These are phyloP conservation scores for Platysteira castanea DNA, from an alignment of 2,113 vertebrate species.

Conservation along the genomic window DNA sequence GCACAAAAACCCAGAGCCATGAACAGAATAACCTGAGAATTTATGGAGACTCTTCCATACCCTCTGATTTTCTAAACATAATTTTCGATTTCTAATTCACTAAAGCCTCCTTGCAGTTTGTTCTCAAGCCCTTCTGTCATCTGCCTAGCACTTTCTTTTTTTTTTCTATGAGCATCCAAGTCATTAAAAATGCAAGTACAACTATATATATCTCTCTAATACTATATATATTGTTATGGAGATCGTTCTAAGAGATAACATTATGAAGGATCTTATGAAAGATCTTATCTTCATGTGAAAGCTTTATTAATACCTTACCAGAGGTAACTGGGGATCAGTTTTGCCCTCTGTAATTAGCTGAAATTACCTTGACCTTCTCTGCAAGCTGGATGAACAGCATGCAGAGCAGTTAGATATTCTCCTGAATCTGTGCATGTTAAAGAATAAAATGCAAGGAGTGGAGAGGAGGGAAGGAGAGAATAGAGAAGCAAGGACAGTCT, in stretches of 20 bases:
- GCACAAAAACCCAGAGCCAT: background rate
- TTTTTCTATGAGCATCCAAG: background rate
- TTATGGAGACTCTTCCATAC: background rate
- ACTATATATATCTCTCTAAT: constrained; percentile 48
- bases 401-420: background rate
- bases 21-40: background rate
- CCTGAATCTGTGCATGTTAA: background rate
- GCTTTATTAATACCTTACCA: constrained; percentile 29
- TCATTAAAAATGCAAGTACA: constrained; percentile 51
- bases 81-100: background rate
- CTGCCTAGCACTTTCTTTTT: constrained; percentile 12
- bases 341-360: constrained; percentile 36
- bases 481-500: background rate
- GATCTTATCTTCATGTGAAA: constrained; percentile 48
- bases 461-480: background rate
- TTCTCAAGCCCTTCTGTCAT: constrained; percentile 21
- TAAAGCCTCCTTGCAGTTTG: background rate
- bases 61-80: background rate
- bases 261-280: constrained; percentile 49
- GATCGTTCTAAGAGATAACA: constrained; percentile 28
- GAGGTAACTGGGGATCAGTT: background rate
- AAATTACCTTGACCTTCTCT: constrained; percentile 27
- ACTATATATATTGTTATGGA: constrained; percentile 48
- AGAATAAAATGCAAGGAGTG: background rate
- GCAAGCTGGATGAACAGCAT: background rate